These are phyloP conservation scores for Drosophila testacea DNA, from an alignment of 2,888 invertebrate genomes.

Conservation along the genomic window DNA sequence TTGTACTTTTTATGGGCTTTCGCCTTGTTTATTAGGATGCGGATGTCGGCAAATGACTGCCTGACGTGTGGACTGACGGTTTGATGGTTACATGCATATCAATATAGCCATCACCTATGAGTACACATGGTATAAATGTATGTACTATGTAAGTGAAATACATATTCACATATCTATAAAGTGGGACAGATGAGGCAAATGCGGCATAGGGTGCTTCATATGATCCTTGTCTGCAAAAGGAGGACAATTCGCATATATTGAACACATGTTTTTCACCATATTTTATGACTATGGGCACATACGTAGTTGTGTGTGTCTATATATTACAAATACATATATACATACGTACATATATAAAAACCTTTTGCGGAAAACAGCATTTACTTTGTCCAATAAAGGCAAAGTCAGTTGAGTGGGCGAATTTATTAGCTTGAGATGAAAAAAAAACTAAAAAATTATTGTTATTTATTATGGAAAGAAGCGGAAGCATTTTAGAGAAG, in stretches of 20 bases:
- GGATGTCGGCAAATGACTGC: slow-evolving; percentile 61
- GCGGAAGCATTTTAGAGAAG: slow-evolving; percentile 46
- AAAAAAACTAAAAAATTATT: slow-evolving; percentile 25
- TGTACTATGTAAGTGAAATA: slow-evolving; percentile 1
- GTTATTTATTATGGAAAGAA: slow-evolving; percentile 45
- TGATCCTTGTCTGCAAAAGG: slow-evolving; percentile 39
- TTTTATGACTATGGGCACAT: slow-evolving; percentile 33
- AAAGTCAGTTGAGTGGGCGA: slow-evolving; percentile 67
- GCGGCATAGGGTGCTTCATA: slow-evolving; percentile 37
- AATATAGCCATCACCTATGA: slow-evolving; percentile 62
- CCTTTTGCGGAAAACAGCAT: slow-evolving; percentile 68
- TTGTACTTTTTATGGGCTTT: slow-evolving; percentile 32
- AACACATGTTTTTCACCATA: slow-evolving; percentile 39
- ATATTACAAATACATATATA: background rate
- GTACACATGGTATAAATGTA: background rate
- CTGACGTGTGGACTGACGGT: slow-evolving; percentile 51
- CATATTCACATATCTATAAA: slow-evolving; percentile 29
- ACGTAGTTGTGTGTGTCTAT: background rate
- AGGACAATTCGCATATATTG: slow-evolving; percentile 43
- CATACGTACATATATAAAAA: slow-evolving; percentile 31
- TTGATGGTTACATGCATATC: slow-evolving; percentile 66
- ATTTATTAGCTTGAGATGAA: slow-evolving; percentile 42
- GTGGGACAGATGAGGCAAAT: slow-evolving; percentile 57
- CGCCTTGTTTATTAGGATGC: slow-evolving; percentile 63
- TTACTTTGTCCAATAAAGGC: slow-evolving; percentile 69